Evolutionary conservation across 2,888 invertebrate genomes (phyloP).

Genomic region (Pterostichus niger): DNA sequence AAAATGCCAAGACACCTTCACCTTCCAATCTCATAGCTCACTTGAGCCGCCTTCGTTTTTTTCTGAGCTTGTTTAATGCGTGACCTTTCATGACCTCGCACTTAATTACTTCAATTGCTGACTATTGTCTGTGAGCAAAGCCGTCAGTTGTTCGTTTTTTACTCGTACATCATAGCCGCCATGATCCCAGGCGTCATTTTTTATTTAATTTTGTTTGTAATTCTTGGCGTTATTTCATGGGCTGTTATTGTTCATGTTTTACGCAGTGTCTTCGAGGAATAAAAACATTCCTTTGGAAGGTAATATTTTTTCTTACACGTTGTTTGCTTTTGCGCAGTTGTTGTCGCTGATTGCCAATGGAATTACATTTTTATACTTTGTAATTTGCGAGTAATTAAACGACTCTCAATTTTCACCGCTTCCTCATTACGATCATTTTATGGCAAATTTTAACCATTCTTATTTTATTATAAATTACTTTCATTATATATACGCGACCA

Average conservation of each 20-base stretch:
- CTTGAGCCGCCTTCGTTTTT: constrained; percentile 27
- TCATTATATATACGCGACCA: too few species aligned
- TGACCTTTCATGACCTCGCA: constrained; percentile 56
- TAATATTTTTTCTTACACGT: constrained; percentile 11
- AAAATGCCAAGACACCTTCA: constrained; percentile 2
- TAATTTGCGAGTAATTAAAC: not conserved
- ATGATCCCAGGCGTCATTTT: constrained; percentile 21
- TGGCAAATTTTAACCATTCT: too few species aligned
- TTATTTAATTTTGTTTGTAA: constrained; percentile 46
- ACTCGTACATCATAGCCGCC: constrained; percentile 20
- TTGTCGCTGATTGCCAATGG: too few species aligned
- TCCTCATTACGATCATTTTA: too few species aligned
- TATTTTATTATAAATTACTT: too few species aligned
- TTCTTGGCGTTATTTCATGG: constrained; percentile 41
- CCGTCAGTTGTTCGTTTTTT: constrained; percentile 54
- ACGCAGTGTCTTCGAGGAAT: constrained; percentile 15
- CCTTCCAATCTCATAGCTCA: constrained; percentile 35
- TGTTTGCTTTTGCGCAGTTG: not conserved
- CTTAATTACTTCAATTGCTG: constrained; percentile 63
- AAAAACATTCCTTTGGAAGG: constrained; percentile 23
- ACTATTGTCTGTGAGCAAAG: constrained; percentile 56
- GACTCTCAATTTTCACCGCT: too few species aligned
- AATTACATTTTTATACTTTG: not conserved
- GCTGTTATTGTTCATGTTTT: constrained; percentile 26
- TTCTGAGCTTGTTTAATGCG: constrained; percentile 37